Percentiles rank a stretch among this genome's conserved stretches.
phyloP scores from a whole-genome alignment of 2,113 vertebrate species.

The Oreochromis spilurus region DNA sequence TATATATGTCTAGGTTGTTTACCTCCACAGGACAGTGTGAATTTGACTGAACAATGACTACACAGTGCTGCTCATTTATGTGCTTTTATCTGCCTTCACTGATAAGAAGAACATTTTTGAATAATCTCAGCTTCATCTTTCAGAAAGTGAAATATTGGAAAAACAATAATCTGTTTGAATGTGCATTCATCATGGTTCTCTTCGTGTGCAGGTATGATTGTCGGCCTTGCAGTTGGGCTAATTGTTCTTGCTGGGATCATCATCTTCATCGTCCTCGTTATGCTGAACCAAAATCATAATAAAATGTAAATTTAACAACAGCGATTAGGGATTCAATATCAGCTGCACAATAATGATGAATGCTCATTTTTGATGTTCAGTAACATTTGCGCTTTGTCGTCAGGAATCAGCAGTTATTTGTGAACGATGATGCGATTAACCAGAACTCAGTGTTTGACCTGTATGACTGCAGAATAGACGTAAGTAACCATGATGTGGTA shows the following conservation, averaged over 20 bases:
- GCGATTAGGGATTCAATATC: neutral
- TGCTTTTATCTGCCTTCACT: neutral
- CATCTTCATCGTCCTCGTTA: conserved; percentile 17
- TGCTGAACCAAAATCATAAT: conserved; percentile 5
- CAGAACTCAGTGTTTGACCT: conserved; percentile 10
- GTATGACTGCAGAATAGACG: conserved; percentile 8
- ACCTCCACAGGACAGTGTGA: neutral
- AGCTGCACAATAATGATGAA: neutral
- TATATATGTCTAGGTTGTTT: neutral
- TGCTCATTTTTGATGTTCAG: neutral
- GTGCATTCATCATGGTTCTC: neutral
- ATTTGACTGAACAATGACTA: neutral
- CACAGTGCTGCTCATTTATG: neutral
- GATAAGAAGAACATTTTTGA: neutral
- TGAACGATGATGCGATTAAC: neutral
- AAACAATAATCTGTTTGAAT: neutral
- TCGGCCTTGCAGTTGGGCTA: conserved; percentile 53
- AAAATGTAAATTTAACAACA: conserved; percentile 28
- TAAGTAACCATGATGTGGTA: conserved; percentile 12
- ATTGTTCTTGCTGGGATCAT: conserved; percentile 39
- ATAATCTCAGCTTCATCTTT: neutral
- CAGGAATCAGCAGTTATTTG: neutral
- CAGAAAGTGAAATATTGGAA: neutral
- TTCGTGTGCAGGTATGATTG: conserved; percentile 26
- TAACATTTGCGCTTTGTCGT: neutral